Base-by-base conservation (phyloP, 2,888 invertebrate species). In the Blastobasis adustella region DNA sequence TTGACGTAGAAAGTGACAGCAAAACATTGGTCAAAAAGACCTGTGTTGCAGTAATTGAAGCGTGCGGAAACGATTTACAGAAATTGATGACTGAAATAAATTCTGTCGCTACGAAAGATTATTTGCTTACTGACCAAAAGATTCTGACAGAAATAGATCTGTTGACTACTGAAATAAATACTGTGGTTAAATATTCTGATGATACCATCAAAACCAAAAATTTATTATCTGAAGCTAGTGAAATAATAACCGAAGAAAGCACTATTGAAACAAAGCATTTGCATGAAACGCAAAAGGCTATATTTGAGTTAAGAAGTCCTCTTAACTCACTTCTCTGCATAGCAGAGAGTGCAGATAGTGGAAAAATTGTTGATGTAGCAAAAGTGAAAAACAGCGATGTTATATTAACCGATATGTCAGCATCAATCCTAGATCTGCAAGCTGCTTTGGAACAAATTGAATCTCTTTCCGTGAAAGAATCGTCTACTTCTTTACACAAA, bases 21-120 rank as follows among this genome's bases (percentile, higher is more conserved):
- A 91, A 90, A 51, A 93, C 93, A 0, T 76, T 93, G 6, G 92
- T 93, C 1, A 92, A 93, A 66, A 90, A 91, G 66, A 93, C 93
- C 0, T 93, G 93, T 69, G 89, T 91, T 9, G 91, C 91, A 60
- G 90, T 93, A 54, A 81, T 93, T 52, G 91, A 92, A 61, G 90
- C 85, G 37, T 90, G 91, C 53, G 90, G 91, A 4, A 76, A 81
- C 46, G 86, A 91, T 56, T 76, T 93, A 57, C 86, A 90, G 47
- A 82, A 88, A 47, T 77, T 90, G 5, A 76, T 93, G 48, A 81
- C 86, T 10, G 82, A 90, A 58, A 67, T 86, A 2, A 72, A 62
- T 55, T 60, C 59, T 10, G 72, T 93, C 0, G 89, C 90, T 57
- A 76, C 82, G 49, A 71, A 54, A 62, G 79, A 57, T 69, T 91